Evolutionary conservation across 1,140 invertebrate genomes (phyloP).

Genomic region (Drosophila suzukii): DNA sequence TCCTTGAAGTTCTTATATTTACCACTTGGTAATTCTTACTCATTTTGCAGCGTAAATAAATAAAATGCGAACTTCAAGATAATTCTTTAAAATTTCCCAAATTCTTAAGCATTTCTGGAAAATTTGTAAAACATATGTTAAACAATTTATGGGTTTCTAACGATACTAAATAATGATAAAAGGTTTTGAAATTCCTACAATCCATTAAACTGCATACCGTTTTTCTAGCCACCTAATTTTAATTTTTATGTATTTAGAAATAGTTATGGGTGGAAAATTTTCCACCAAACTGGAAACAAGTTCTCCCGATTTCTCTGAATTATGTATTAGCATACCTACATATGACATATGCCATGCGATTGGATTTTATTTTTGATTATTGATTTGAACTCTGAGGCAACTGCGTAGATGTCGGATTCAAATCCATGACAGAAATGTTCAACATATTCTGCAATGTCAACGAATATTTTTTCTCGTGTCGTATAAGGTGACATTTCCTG

Average conservation of each 20-base stretch:
- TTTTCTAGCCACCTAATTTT: slow-evolving; percentile 12
- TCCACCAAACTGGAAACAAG: slow-evolving; percentile 38
- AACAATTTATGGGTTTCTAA: too few species aligned
- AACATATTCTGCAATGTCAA: slow-evolving; percentile 58
- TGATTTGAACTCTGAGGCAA: slow-evolving; percentile 7
- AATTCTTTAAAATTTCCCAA: too few species aligned
- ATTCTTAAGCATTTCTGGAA: too few species aligned
- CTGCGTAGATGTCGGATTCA: slow-evolving; percentile 30
- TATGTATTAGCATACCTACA: slow-evolving; percentile 22
- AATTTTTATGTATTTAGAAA: slow-evolving; percentile 3
- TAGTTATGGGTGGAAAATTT: slow-evolving; percentile 18
- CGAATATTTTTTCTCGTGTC: slow-evolving; percentile 42
- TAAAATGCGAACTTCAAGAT: too few species aligned
- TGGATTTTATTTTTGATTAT: slow-evolving; percentile 9
- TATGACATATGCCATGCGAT: background rate
- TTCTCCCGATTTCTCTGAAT: slow-evolving; percentile 26
- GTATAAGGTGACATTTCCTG: slow-evolving; percentile 78
- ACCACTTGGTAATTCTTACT: too few species aligned
- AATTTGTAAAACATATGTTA: too few species aligned
- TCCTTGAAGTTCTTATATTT: too few species aligned
- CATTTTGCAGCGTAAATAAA: too few species aligned
- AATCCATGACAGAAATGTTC: slow-evolving; percentile 12
- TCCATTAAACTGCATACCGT: background rate
- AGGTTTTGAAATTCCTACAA: background rate
- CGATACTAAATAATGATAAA: background rate